phyloP scores from a whole-genome alignment of 2,888 invertebrate species.

The Clivina fossor region DNA sequence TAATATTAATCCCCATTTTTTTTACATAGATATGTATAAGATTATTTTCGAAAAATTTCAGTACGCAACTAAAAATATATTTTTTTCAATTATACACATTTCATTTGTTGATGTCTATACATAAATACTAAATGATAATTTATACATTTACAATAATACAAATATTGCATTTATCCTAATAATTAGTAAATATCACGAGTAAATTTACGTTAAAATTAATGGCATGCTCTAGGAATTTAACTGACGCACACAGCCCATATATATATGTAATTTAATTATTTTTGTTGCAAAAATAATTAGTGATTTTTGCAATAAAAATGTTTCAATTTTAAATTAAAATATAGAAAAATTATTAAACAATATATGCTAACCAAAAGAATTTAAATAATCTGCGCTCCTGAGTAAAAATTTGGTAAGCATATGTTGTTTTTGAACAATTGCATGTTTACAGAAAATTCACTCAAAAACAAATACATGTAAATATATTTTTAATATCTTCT shows the following conservation, averaged over 20 bases:
- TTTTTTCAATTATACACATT: slow-evolving; percentile 2
- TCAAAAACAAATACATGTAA: no score
- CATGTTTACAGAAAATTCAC: not conserved
- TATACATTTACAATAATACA: slow-evolving; percentile 32
- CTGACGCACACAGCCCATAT: slow-evolving; percentile 23
- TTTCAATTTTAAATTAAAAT: slow-evolving; percentile 8
- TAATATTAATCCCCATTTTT: slow-evolving; percentile 26
- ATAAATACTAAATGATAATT: slow-evolving; percentile 29
- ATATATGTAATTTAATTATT: not conserved
- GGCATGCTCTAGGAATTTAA: slow-evolving; percentile 26
- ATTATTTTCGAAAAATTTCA: slow-evolving; percentile 26
- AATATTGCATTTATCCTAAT: slow-evolving; percentile 32
- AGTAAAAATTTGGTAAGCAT: slow-evolving; percentile 26
- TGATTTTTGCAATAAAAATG: slow-evolving; percentile 15
- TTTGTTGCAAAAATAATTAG: slow-evolving; percentile 13
- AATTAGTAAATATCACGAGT: slow-evolving; percentile 33
- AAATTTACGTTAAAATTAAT: slow-evolving; percentile 31
- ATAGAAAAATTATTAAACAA: slow-evolving; percentile 16
- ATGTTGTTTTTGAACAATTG: slow-evolving; percentile 19
- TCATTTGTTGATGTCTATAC: slow-evolving; percentile 21
- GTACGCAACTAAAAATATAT: slow-evolving; percentile 26
- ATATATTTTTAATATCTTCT: no score
- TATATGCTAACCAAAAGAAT: slow-evolving; percentile 22
- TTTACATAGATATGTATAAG: slow-evolving; percentile 31
- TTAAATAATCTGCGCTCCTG: slow-evolving; percentile 28